Conservation (phyloP, 1,140 invertebrate genomes). For the Drosophila melanica region DNA sequence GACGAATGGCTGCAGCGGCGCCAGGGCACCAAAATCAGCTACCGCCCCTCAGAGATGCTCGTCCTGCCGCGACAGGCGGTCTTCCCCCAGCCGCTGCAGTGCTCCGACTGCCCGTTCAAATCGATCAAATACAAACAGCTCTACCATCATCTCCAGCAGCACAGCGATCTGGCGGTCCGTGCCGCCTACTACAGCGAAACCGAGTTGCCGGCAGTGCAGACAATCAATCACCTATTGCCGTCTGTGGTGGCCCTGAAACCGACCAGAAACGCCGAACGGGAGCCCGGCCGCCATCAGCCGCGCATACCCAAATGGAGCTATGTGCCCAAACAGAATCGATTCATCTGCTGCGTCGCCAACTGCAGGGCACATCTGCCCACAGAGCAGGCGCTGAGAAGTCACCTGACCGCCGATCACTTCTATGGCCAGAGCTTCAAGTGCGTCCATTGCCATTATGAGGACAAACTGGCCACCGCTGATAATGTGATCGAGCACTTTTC, state of each 20-base stretch:
- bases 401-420: constrained; percentile 23
- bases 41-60: constrained; percentile 32
- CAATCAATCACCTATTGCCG: too few species aligned
- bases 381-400: constrained; percentile 25
- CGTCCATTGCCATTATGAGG: constrained; percentile 20
- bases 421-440: constrained; percentile 29
- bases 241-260: too few species aligned
- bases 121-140: not conserved
- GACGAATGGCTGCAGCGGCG: constrained; percentile 30
- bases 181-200: constrained; percentile 23
- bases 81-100: not conserved
- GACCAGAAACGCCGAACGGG: too few species aligned
- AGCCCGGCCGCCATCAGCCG: constrained; percentile 2
- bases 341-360: constrained; percentile 14
- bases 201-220: not conserved
- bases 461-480: not conserved
- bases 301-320: constrained; percentile 3
- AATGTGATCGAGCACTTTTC: constrained; percentile 39
- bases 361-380: constrained; percentile 15
- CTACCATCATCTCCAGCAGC: constrained; percentile 30
- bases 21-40: constrained; percentile 21
- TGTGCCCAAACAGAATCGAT: constrained; percentile 42
- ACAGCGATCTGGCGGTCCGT: constrained; percentile 8
- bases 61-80: not conserved
- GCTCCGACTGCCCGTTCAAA: constrained; percentile 32